phyloP scores from a whole-genome alignment of 2,797 vertebrate genomes.

The Clarias platycephalus region DNA sequence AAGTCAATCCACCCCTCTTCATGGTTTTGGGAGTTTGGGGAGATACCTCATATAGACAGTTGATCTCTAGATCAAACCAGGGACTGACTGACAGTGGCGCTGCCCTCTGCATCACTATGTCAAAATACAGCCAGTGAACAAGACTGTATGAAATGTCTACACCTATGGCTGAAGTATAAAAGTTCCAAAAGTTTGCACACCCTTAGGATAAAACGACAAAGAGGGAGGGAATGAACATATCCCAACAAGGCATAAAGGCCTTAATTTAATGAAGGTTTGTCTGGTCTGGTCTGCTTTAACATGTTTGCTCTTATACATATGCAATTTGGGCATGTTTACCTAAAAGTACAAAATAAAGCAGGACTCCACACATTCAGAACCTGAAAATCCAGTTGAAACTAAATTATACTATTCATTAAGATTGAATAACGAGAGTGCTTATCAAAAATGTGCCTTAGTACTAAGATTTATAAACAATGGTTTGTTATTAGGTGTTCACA shows the following conservation, averaged over 20 bases:
- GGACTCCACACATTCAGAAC: neutral
- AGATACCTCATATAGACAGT: neutral
- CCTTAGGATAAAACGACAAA: neutral
- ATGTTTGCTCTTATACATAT: neutral
- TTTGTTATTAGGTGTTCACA: neutral
- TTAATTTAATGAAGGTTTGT: neutral
- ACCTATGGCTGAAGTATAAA: neutral
- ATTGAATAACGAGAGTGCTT: neutral
- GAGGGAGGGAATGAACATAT: neutral
- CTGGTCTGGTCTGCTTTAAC: neutral
- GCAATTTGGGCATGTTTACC: neutral
- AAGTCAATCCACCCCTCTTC: neutral
- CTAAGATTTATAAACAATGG: neutral
- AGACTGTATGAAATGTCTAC: neutral
- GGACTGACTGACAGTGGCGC: too few species aligned
- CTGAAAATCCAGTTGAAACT: neutral
- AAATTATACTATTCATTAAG: neutral
- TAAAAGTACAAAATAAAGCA: neutral
- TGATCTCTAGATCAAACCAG: neutral
- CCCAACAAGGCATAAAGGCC: neutral
- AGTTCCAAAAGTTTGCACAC: neutral
- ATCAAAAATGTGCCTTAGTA: neutral
- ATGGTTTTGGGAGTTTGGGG: neutral
- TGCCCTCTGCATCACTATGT: too few species aligned
- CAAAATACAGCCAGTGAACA: neutral